These are phyloP conservation scores for Rhipidura dahli DNA, from an alignment of 2,113 vertebrate genomes.

Conservation along the genomic window DNA sequence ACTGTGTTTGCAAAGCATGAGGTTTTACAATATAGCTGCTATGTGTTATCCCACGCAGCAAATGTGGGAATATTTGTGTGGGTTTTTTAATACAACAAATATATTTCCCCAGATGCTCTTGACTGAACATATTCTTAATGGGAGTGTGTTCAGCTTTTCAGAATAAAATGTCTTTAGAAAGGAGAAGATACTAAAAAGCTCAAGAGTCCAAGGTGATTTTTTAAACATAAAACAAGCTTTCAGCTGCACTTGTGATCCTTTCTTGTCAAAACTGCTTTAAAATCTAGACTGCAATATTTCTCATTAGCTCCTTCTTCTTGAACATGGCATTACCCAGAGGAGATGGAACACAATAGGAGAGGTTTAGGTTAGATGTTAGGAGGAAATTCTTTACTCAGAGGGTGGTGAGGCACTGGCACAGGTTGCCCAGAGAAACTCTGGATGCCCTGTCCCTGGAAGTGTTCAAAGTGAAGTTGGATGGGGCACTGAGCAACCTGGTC, in stretches of 20 bases:
- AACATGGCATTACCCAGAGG: neutral
- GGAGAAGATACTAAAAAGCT: neutral
- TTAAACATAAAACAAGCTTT: neutral
- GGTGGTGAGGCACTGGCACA: neutral
- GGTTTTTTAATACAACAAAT: slow-evolving; percentile 11
- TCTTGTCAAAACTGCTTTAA: neutral
- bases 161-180: slow-evolving; percentile 8
- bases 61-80: slow-evolving; percentile 15
- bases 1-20: slow-evolving; percentile 40
- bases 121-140: neutral
- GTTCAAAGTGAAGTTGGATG: neutral
- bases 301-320: neutral
- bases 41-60: neutral
- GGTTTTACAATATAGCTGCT: slow-evolving; percentile 16
- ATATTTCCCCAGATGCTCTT: slow-evolving; percentile 20
- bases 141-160: neutral
- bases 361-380: neutral
- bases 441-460: neutral
- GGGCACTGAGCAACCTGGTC: neutral
- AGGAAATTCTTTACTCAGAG: neutral
- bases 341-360: neutral
- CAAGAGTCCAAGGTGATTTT: neutral
- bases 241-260: neutral
- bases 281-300: neutral
- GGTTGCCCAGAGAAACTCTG: neutral